These are phyloP conservation scores for Stegodyphus dumicola DNA, from an alignment of 1,140 invertebrate species.

Conservation along the genomic window DNA sequence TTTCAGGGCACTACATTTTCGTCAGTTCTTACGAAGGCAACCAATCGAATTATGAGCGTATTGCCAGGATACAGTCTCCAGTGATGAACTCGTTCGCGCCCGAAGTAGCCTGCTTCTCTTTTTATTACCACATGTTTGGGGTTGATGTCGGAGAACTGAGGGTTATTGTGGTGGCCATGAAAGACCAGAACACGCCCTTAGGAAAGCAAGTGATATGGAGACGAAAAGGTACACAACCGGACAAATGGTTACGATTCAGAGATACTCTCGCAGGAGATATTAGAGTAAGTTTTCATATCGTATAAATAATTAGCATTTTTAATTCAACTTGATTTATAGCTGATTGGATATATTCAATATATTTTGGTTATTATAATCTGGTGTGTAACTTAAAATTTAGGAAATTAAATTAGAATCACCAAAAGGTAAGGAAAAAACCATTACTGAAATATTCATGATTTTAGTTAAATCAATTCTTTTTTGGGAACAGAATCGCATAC, in stretches of 20 bases:
- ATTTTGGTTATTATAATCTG: no score
- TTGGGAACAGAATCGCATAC: no score
- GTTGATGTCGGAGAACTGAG: constrained; percentile 42
- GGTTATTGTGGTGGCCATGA: constrained; percentile 10
- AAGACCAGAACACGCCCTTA: constrained; percentile 9
- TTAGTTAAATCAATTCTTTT: no score
- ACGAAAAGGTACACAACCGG: constrained; percentile 45
- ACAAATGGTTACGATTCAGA: constrained; percentile 45
- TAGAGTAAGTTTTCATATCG: constrained; percentile 15
- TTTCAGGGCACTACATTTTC: constrained; percentile 44
- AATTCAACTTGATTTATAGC: no score
- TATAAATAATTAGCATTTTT: no score
- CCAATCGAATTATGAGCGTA: constrained; percentile 13
- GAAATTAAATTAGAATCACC: no score
- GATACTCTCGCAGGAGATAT: constrained; percentile 41
- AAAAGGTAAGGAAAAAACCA: no score
- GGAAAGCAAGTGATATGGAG: constrained; percentile 35
- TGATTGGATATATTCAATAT: no score
- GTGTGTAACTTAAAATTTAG: no score
- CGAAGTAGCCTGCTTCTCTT: constrained; percentile 34
- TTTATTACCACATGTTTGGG: constrained; percentile 61
- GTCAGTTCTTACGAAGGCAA: constrained; percentile 34
- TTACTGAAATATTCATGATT: no score
- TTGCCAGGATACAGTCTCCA: constrained; percentile 10
- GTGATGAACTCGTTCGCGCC: constrained; percentile 4